Base-by-base conservation (phyloP, 2,797 vertebrate genomes). In the Synanceia verrucosa region DNA sequence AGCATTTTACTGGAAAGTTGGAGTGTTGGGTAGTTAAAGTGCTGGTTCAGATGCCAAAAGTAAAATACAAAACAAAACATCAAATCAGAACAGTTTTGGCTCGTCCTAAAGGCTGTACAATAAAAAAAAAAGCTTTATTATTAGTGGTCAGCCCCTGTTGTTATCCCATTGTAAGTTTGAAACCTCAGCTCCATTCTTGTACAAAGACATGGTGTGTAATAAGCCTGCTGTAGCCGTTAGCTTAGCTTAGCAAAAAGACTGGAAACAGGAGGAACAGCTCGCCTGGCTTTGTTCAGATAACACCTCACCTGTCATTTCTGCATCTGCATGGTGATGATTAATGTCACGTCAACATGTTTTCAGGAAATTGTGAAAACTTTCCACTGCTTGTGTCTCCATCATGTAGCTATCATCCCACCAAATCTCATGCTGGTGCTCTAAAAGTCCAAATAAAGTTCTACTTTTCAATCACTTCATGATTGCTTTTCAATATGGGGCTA, bases 341-440 rank as follows among this genome's bases (percentile, higher is more conserved):
- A 80, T 43, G 58, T 28, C 16, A 33, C 65, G 18, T 39, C 44
- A 73, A 53, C 59, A 65, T 39, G 26, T 48, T 76, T 81, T 79
- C 56, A 69, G 55, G 28, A 64, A 77, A 65, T 71, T 63, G 36
- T 28, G 29, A 64, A 65, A 59, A 68, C 28, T 23, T 78, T 73
- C 43, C 58, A 74, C 46, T 71, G 57, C 73, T 48, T 37, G 51
- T 34, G 48, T 69, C 59, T 70, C 37, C 36, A 77, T 86, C 47
- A 59, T 69, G 78, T 71, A 66, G 47, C 75, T 71, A 44, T 73
- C 55, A 73, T 73, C 68, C 6, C 37, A 66, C 29, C 65, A 66
- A 21, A 72, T 78, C 59, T 72, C 55, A 70, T 63, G 57, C 57
- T 37, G 9, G 43, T 43, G 57, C 65, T 81, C 57, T 79, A 61